A percentile compares a stretch with the other conserved stretches of the same genome.
phyloP scores from a whole-genome alignment of 2,113 vertebrate genomes.

The Chaetodon auriga region DNA sequence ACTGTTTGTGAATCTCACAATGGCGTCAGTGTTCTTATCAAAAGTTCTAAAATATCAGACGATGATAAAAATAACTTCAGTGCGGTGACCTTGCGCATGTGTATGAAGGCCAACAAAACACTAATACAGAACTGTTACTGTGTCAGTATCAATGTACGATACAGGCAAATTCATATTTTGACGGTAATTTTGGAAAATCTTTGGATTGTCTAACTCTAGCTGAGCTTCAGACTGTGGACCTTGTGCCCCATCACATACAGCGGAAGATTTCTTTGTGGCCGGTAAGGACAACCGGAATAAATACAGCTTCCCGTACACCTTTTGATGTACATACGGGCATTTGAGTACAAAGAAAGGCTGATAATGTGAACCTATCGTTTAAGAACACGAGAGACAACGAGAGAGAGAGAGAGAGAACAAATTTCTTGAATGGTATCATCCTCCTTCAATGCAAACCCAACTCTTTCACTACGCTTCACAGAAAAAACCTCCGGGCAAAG shows the following conservation, averaged over 20 bases:
- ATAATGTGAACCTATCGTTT: neutral
- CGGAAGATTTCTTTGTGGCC: neutral
- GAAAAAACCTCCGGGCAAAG: neutral
- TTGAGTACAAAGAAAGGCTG: neutral
- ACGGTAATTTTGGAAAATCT: too few species aligned
- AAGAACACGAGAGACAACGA: neutral
- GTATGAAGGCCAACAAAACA: neutral
- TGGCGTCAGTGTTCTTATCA: neutral
- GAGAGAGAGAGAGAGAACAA: neutral
- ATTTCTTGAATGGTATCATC: neutral
- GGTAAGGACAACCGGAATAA: neutral
- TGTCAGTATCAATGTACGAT: neutral
- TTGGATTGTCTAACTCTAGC: neutral
- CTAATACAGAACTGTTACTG: neutral
- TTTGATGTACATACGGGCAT: neutral
- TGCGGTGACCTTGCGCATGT: neutral
- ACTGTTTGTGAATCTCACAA: neutral
- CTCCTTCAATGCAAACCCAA: neutral
- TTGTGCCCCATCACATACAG: neutral
- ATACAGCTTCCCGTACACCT: neutral
- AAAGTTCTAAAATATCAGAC: slow-evolving; percentile 1
- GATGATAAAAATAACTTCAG: neutral
- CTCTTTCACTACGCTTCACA: neutral
- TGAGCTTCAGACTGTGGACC: neutral
- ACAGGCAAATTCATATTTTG: neutral